Conservation (phyloP, 2,797 vertebrate species). For the Lepilemur septentrionalis region DNA sequence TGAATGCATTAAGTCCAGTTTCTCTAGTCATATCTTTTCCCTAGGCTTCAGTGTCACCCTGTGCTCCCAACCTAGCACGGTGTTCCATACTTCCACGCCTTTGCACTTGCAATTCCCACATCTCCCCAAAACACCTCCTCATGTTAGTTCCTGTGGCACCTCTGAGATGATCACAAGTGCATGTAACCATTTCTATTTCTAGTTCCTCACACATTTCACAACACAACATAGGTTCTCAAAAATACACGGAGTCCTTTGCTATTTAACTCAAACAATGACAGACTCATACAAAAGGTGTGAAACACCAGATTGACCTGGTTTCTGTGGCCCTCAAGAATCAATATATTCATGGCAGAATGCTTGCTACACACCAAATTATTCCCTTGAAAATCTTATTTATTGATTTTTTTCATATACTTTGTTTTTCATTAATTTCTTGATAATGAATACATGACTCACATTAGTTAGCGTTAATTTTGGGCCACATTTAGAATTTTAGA, state of each 20-base stretch:
- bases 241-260: background rate
- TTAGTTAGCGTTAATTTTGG: background rate
- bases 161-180: background rate
- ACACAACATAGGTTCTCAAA: background rate
- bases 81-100: background rate
- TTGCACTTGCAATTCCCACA: background rate
- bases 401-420: background rate
- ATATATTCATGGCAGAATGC: background rate
- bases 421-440: background rate
- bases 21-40: background rate
- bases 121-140: background rate
- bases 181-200: background rate
- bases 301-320: background rate
- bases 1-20: background rate
- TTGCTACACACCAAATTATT: background rate
- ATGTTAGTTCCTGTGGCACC: background rate
- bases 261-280: background rate
- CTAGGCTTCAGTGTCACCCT: background rate
- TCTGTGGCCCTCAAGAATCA: background rate
- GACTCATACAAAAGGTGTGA: background rate
- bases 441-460: background rate
- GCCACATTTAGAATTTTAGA: background rate
- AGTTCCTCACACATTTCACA: background rate
- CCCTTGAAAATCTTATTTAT: background rate
- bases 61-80: background rate